Conservation (phyloP, 2,113 vertebrate genomes). For the Cyphomyrus plagiostoma region DNA sequence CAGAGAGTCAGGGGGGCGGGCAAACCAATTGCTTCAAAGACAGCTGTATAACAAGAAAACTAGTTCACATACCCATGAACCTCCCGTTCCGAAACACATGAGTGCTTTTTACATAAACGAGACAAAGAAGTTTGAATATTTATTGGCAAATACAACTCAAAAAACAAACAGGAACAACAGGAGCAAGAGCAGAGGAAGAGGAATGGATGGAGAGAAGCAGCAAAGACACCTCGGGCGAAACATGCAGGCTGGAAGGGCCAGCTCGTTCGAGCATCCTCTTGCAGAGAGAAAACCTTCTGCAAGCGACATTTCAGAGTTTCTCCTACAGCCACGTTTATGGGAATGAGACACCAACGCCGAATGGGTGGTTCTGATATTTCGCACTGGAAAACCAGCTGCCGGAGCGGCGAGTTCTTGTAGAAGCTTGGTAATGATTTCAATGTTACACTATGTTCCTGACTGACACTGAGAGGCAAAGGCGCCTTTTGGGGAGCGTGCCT, state of each 20-base stretch:
- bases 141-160: constrained; percentile 60
- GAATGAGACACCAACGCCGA: not conserved
- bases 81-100: constrained; percentile 73
- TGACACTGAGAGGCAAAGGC: not conserved
- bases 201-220: constrained; percentile 46
- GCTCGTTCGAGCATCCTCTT: not conserved
- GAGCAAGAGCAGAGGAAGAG: constrained; percentile 46
- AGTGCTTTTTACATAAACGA: constrained; percentile 71
- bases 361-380: not conserved
- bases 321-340: not conserved
- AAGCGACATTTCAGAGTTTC: not conserved
- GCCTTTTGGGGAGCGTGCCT: not conserved
- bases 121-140: constrained; percentile 70
- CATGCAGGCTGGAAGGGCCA: constrained; percentile 11
- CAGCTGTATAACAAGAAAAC: constrained; percentile 66
- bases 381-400: not conserved
- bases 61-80: constrained; percentile 69
- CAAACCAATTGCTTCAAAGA: constrained; percentile 58
- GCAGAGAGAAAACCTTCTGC: not conserved
- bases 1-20: constrained; percentile 36
- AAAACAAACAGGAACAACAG: constrained; percentile 35
- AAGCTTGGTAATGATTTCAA: not conserved
- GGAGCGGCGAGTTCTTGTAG: not conserved
- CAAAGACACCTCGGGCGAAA: constrained; percentile 14
- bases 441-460: not conserved